Evolutionary conservation across 2,113 vertebrate species (phyloP), one percentile per base, ranked within the genome.

Genomic region (Loxodonta africana): DNA sequence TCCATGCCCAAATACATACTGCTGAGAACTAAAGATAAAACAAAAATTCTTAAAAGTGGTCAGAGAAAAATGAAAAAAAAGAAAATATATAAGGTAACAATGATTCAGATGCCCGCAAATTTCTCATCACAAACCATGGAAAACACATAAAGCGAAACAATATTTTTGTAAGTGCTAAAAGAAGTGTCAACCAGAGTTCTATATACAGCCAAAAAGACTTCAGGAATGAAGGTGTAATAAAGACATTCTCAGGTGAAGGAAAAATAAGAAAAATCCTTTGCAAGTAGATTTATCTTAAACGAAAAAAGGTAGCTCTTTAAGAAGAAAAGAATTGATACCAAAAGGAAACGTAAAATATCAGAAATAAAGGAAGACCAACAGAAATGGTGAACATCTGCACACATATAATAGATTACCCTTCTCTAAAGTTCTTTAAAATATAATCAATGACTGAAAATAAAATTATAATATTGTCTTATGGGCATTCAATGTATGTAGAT

Each of bases 361-460:
- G 8, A 86, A 69, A 90, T 48, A 48, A 93, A 85, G 28, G 20
- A 73, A 65, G 5, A 76, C 1, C 30, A 91, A 91, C 6, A 74
- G 26, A 67, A 89, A 62, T 77, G 30, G 2, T 57, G 63, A 90
- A 26, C 23, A 63, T n/a, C 2, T 57, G 23, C 28, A 82, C 57
- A 46, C 85, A 84, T 5, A 2, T 85, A 71, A 81, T 30, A 51
- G 41, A 41, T 6, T 41, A 7, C 51, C 12, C 11, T 85, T 67
- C 37, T 41, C 33, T 91, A 86, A 85, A 95, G 21, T 26, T 84
- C 46, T 83, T 83, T 74, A 76, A 44, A 94, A 69, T 65, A n/a
- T 23, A 69, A 86, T 69, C 76, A 33, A 60, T 89, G n/a, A 20
- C n/a, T 53, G 28, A 92, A 37, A 73, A 21, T 80, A 33, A 88